These are phyloP conservation scores for Dasyurus viverrinus DNA, from an alignment of 2,113 vertebrate genomes.

Conservation along the genomic window DNA sequence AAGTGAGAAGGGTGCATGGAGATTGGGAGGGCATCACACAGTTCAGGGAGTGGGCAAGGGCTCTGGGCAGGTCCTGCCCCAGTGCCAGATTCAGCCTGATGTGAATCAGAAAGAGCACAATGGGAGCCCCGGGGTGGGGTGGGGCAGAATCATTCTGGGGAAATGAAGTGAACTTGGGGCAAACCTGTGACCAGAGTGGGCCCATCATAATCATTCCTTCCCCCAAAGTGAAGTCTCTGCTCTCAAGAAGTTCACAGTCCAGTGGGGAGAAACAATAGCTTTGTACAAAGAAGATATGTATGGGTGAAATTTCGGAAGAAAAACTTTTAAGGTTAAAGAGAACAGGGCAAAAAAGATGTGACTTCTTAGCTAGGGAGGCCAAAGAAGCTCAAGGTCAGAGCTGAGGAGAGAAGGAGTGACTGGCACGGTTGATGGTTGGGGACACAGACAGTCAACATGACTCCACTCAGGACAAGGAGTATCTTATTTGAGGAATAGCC, in stretches of 20 bases:
- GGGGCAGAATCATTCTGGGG: not conserved
- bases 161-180: not conserved
- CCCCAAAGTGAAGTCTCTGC: not conserved
- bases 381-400: not conserved
- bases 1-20: not conserved
- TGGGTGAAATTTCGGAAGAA: not conserved
- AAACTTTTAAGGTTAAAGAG: not conserved
- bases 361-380: not conserved
- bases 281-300: not conserved
- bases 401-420: not conserved
- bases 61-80: not conserved
- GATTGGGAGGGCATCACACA: not conserved
- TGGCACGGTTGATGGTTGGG: not conserved
- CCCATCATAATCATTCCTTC: not conserved
- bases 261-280: not conserved
- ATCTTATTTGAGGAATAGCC: not conserved
- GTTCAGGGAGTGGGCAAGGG: not conserved
- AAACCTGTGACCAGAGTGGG: not conserved
- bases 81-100: not conserved
- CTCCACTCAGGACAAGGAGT: not conserved
- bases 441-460: not conserved
- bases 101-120: not conserved
- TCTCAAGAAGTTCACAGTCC: not conserved
- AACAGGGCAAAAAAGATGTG: not conserved
- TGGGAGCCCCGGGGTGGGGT: not conserved